Evolutionary conservation across 1,140 invertebrate species (phyloP).

Genomic region (Papilio polyxenes): DNA sequence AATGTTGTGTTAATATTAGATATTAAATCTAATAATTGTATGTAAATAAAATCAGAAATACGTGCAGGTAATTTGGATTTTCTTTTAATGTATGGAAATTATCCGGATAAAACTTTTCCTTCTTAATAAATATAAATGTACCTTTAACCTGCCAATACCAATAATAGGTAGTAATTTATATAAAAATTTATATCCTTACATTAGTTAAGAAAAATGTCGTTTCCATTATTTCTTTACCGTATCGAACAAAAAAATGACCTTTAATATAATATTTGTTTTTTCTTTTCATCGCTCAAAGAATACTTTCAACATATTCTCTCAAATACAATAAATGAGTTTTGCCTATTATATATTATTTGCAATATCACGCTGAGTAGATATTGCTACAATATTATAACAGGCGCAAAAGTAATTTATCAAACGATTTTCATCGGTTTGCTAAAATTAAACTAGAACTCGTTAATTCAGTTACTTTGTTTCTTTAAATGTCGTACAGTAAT

Average conservation of each 20-base stretch:
- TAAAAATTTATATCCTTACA: neutral
- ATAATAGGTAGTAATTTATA: neutral
- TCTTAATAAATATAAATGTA: too few relatives aligned
- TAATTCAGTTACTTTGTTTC: too few relatives aligned
- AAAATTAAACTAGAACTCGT: too few relatives aligned
- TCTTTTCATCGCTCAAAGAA: constrained; percentile 2
- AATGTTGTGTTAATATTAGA: neutral
- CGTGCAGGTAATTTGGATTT: too few relatives aligned
- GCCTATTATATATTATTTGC: constrained; percentile 1
- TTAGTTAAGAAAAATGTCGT: neutral
- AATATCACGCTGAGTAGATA: constrained; percentile 19
- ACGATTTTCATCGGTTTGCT: neutral
- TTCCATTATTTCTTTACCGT: neutral
- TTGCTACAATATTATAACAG: constrained; percentile 8
- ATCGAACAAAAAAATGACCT: constrained; percentile 13
- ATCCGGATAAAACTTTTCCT: too few relatives aligned
- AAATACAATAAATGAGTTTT: neutral
- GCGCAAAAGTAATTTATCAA: constrained; percentile 8
- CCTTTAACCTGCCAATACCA: neutral
- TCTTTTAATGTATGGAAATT: too few relatives aligned
- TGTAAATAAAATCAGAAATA: too few relatives aligned
- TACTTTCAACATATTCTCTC: neutral
- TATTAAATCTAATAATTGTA: neutral
- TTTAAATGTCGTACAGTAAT: too few relatives aligned
- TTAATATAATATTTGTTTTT: constrained; percentile 17